Base-by-base conservation (phyloP, 2,113 vertebrate genomes). In the Chloropsis cyanopogon region DNA sequence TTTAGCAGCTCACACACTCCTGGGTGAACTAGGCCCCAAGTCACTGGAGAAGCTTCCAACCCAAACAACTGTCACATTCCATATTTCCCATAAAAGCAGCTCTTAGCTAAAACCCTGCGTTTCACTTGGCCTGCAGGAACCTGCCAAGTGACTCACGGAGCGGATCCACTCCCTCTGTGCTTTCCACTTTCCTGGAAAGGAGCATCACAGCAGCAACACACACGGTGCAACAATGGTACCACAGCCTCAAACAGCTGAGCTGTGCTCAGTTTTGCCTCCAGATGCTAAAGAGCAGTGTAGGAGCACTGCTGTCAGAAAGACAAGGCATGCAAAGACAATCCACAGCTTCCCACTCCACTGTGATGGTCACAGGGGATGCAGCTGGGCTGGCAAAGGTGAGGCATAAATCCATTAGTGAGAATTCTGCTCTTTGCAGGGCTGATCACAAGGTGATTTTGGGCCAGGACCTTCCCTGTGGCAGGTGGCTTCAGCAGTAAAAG, bases 1-100 rank as follows among this genome's bases (percentile, higher is more conserved):
- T 29, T 92, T 72, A 46, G 49, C 44, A 83, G 25, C 42, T 29
- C 20, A 2, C 31, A 82, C 14, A 8, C 63, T 87, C 66, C 54
- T 60, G 64, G 42, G 19, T 64, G 46, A 94, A 8, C 26, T 5
- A 72, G 66, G 63, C 77, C 93, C 22, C 2, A 0, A 91, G 80
- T 31, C 33, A 2, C 21, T 2, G 3, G 73, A 73, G 77, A 14
- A 81, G 20, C 71, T 89, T 79, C 72, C 59, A 90, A 60, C 29
- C 14, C 47, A 85, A 97, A 47, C 60, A 88, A 29, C 39, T 82
- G 82, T 66, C 89, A 82, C 5, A 6, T 83, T 85, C 73, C 68
- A 25, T 93, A 95, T 93, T 88, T 85, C 54, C 70, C 29, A 35
- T 46, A 64, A 91, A 81, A 56, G 46, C 68, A 52, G 35, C 53